Evolutionary conservation across 37 sponge, comb jelly and placozoan species (phyloP), one percentile per base, ranked within the genome.

Genomic region (Geodia barretti): DNA sequence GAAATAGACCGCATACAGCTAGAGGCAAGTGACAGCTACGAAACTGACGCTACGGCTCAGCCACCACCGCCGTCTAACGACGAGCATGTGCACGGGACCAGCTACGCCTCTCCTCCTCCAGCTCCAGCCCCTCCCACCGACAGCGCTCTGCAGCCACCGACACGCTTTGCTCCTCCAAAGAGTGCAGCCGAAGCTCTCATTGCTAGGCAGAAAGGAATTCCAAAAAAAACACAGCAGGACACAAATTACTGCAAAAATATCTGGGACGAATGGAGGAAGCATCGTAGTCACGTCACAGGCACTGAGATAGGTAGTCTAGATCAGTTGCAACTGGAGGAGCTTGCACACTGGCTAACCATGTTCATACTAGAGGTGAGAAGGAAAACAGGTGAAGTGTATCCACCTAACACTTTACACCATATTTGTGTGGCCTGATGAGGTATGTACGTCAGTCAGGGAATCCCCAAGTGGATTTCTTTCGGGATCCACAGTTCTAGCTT

Each of bases 341-440:
- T 79, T 26, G 32, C 69, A 32, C 37, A 81, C 28, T 81, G 81
- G 81, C 71, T 69, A 5, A 58, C 61, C n/a, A 30, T 62, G 11
- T 81, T 81, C 38, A 59, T 81, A 29, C 39, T 81, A 33, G 81
- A 81, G 32, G 72, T 70, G 1, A 42, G 72, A 26, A 81, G 58
- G 39, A 43, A 54, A 36, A 70, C 35, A n/a, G 72, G 72, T 11
- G 68, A 14, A 9, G 72, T 67, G 43, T 81, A 41, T 71, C 62
- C 73, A 32, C 81, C 72, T 34, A 81, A 81, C 81, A 70, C 73
- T 14, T 61, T 81, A 11, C 61, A 81, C 38, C 72, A 81, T 29
- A 70, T 81, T 47, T 60, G 71, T 43, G 60, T 58, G 81, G 81
- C 24, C 28, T 81, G 59, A 69, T 70, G 62, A 28, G 81, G 3